Evolutionary conservation across 2,797 vertebrate species (phyloP), one percentile per base, ranked within the genome.

Genomic region (Otolemur crassicaudatus): DNA sequence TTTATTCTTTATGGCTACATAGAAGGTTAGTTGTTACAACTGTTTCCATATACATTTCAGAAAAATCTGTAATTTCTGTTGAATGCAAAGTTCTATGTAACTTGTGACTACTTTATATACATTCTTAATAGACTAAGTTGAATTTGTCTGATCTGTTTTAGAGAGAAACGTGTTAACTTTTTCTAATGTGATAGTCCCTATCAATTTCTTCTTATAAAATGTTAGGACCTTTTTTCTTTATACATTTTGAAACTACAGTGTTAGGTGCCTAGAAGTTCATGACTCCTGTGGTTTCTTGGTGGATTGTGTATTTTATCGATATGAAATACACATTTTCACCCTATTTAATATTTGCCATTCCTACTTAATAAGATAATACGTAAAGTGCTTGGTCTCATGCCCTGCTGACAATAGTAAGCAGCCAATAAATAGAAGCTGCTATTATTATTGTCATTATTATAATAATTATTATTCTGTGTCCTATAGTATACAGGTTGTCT

Each of bases 231-330:
- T 61, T 81, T 34, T n/a, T 79, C 49, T 79, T 61, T 11, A 93
- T 56, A 87, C 8, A 76, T 79, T 95, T 93, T 79, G 43, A 94
- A 96, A 92, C 40, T 91, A 34, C 80, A 80, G 67, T 67, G 34
- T 87, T 96, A 83, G 20, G 22, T 75, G 7, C 40, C 63, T 94
- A 69, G 75, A 96, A 90, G 29, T 87, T 97, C 65, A 95, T 83
- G 23, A 72, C 27, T 85, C 17, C 8, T 92, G 56, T 89, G 94
- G 31, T 12, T 87, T 95, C 70, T 80, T 93, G 31, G 77, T 81
- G 22, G n/a, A 70, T 2, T 76, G 2, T 60, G 46, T 12, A 65
- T 84, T 94, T 96, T 81, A 80, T 95, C 49, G 89, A 56, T 40
- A 94, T 58, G 34, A 94, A 95, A 94, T 61, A 65, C 0, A 22